Percentiles rank a stretch among this genome's conserved stretches.
These are phyloP conservation scores for Pycnonotus jocosus DNA, from an alignment of 2,113 vertebrate genomes.

Conservation along the genomic window DNA sequence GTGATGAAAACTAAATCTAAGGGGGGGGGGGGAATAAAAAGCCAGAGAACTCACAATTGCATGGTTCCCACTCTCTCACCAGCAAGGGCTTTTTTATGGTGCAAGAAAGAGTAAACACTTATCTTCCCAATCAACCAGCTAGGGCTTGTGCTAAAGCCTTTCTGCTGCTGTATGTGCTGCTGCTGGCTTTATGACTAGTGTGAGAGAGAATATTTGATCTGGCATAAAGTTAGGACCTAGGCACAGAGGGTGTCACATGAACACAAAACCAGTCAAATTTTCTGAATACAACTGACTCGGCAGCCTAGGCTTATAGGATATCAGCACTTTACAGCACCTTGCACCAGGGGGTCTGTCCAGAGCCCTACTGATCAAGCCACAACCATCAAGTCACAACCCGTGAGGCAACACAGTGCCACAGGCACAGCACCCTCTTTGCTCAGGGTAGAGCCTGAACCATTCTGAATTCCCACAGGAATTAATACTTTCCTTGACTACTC, in stretches of 20 bases:
- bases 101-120: not conserved
- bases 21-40: rapidly evolving
- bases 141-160: not conserved
- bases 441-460: not conserved
- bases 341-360: not conserved
- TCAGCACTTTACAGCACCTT: not conserved
- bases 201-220: not conserved
- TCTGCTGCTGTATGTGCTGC: not conserved
- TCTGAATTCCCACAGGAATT: not conserved
- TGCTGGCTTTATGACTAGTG: not conserved
- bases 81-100: not conserved
- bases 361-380: not conserved
- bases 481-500: not conserved
- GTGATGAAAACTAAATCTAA: not conserved
- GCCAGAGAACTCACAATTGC: not conserved
- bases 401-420: rapidly evolving
- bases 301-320: not conserved
- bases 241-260: not conserved
- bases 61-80: not conserved
- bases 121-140: not conserved
- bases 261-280: not conserved
- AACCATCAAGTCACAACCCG: not conserved
- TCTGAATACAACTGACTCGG: rapidly evolving
- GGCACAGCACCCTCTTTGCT: not conserved
- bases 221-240: not conserved